These are phyloP conservation scores for Epistrophella euchroma DNA, from an alignment of 2,888 invertebrate genomes.

Conservation along the genomic window DNA sequence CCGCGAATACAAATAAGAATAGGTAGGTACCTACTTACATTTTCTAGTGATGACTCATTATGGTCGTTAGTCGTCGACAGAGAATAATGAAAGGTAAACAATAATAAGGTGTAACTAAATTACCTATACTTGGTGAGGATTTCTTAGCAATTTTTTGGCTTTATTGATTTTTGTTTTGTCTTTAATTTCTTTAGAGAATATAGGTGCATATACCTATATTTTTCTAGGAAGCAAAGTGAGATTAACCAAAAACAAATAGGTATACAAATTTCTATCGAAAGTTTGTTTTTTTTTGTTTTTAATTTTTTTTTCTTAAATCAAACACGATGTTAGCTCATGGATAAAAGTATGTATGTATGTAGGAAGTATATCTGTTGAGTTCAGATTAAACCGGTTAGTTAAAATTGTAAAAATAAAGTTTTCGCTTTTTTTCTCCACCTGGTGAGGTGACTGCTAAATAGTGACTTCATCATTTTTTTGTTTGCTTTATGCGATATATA, in stretches of 20 bases:
- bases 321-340: not conserved
- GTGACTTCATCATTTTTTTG: conserved; percentile 13
- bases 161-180: not conserved
- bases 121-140: conserved; percentile 10
- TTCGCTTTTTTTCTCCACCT: not conserved
- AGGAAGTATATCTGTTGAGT: not conserved
- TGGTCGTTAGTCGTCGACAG: not conserved
- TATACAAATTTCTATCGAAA: not conserved
- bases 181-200: not conserved
- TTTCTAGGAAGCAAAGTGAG: not conserved
- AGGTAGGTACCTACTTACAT: not conserved
- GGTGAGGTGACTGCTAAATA: not conserved
- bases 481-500: not conserved
- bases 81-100: conserved; percentile 17
- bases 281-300: not conserved
- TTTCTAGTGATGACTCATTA: conserved; percentile 14
- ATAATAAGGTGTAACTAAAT: conserved; percentile 15
- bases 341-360: not conserved
- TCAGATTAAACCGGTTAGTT: not conserved
- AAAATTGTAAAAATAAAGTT: not conserved
- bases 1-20: not conserved
- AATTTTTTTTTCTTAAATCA: not conserved
- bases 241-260: not conserved
- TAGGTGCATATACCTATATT: too few species aligned
- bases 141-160: not conserved